phyloP scores from a whole-genome alignment of 2,113 vertebrate species.

The Passer montanus region DNA sequence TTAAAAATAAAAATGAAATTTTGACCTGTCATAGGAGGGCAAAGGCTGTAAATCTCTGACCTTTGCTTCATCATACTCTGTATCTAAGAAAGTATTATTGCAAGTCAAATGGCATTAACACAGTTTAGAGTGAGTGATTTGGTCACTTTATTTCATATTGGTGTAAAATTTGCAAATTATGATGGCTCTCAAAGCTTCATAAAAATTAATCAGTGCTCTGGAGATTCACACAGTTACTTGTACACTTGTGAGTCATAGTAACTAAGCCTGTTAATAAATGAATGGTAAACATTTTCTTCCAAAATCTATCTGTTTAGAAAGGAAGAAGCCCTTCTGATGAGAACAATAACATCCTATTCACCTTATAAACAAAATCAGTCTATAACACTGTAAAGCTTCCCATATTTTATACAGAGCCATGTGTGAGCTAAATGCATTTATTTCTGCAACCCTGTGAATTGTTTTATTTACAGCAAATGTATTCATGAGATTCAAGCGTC shows the following conservation, averaged over 20 bases:
- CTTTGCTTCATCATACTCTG: not conserved
- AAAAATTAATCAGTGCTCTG: not conserved
- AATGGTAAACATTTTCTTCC: not conserved
- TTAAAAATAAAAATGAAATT: not conserved
- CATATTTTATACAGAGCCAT: not conserved
- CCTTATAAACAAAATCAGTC: not conserved
- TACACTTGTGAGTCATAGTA: not conserved
- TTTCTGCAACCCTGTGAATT: not conserved
- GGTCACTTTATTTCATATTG: not conserved
- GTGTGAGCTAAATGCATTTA: not conserved
- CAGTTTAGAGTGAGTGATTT: not conserved
- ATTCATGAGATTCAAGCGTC: not conserved
- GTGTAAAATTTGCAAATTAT: not conserved
- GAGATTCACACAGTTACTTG: not conserved
- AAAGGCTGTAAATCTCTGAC: not conserved
- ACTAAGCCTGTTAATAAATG: not conserved
- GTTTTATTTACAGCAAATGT: not conserved
- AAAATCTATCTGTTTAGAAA: not conserved
- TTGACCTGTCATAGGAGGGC: not conserved
- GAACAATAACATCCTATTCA: not conserved
- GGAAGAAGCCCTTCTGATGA: not conserved
- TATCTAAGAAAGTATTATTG: not conserved
- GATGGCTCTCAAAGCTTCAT: not conserved
- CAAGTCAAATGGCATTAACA: not conserved
- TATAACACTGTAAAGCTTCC: not conserved